Evolutionary conservation across 2,797 vertebrate species (phyloP).

Genomic region (Ara ararauna): DNA sequence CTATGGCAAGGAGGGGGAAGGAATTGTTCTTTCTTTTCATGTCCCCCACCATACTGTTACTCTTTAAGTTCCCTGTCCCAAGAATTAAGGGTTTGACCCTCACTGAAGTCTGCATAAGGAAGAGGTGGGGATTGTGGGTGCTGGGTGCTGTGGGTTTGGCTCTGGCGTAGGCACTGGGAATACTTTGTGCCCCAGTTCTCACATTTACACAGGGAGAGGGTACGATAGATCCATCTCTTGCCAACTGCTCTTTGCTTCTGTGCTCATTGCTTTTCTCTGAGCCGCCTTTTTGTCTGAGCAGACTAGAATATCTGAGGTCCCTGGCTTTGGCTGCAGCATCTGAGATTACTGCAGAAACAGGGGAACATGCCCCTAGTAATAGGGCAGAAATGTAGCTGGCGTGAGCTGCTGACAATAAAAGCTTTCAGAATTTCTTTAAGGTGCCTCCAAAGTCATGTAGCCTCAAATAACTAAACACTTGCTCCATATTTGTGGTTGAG

Average conservation of each 20-base stretch:
- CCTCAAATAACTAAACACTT: conserved; percentile 42
- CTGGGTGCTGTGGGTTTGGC: background rate
- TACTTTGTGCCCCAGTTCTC: background rate
- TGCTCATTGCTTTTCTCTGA: background rate
- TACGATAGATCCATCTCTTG: rapidly evolving
- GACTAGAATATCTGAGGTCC: background rate
- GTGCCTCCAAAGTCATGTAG: conserved; percentile 1
- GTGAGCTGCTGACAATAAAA: conserved; percentile 22
- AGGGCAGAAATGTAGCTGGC: background rate
- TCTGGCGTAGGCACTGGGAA: background rate
- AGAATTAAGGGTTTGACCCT: background rate
- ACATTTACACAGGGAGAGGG: rapidly evolving
- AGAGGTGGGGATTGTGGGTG: rapidly evolving
- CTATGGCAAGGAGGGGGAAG: background rate
- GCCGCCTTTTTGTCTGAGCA: background rate
- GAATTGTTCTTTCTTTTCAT: background rate
- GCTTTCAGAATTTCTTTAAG: conserved; percentile 41
- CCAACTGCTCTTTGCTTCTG: background rate
- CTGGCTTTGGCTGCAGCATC: background rate
- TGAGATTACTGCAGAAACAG: background rate
- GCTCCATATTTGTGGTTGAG: conserved; percentile 69
- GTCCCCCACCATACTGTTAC: background rate
- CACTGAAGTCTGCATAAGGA: background rate
- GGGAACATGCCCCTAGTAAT: background rate
- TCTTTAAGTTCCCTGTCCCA: background rate